phyloP scores from a whole-genome alignment of 2,797 vertebrate genomes.

The Mus spretus region DNA sequence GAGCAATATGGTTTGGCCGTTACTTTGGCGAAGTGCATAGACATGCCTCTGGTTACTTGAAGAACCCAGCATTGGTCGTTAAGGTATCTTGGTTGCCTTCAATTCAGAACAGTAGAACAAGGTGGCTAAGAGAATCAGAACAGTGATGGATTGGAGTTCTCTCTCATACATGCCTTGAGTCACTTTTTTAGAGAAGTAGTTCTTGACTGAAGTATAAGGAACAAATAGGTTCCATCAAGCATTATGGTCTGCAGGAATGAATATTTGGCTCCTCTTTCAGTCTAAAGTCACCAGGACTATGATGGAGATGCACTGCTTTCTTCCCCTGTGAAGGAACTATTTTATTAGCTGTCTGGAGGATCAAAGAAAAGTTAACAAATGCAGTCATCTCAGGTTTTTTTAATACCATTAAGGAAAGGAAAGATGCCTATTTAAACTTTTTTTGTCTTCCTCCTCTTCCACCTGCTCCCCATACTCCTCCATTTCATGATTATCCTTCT shows the following conservation, averaged over 20 bases:
- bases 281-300: neutral
- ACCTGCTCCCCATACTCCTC: neutral
- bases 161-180: too few relatives aligned
- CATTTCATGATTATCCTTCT: neutral
- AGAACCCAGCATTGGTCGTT: neutral
- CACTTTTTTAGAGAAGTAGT: too few relatives aligned
- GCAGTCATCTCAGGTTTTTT: neutral
- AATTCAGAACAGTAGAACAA: conserved; percentile 52
- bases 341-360: conserved; percentile 48
- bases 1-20: conserved; percentile 22
- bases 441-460: neutral
- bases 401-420: conserved; percentile 14
- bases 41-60: neutral
- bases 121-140: too few relatives aligned
- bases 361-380: conserved; percentile 52
- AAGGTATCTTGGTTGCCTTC: neutral
- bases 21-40: conserved; percentile 38
- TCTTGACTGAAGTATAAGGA: conserved; percentile 50
- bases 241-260: conserved; percentile 22
- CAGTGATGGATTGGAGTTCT: too few relatives aligned
- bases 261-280: conserved; percentile 44
- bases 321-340: neutral
- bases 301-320: neutral
- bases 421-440: conserved; percentile 14
- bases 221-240: neutral